These are phyloP conservation scores for Menidia menidia DNA, from an alignment of 2,797 vertebrate species.

Conservation along the genomic window DNA sequence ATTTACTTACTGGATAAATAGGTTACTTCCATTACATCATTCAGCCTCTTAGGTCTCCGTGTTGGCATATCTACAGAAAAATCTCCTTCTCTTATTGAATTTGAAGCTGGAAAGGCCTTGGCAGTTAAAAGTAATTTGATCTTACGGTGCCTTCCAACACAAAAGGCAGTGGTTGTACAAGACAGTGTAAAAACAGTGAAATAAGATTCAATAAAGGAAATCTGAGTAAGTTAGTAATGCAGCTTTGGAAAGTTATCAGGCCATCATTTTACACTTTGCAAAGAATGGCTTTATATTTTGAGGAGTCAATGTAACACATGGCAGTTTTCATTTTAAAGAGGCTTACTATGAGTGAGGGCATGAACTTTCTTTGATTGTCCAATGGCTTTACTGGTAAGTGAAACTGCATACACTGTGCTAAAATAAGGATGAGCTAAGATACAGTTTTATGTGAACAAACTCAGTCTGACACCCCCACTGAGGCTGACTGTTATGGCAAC, in stretches of 20 bases:
- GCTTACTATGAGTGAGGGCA: too few species aligned
- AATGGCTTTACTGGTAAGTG: too few species aligned
- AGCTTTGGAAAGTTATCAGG: constrained; percentile 4
- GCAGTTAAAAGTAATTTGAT: constrained; percentile 12
- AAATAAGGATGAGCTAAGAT: too few species aligned
- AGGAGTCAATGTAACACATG: background rate
- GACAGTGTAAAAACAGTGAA: constrained; percentile 14
- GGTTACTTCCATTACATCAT: constrained; percentile 21
- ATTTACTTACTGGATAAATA: constrained; percentile 25
- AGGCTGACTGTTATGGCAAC: background rate
- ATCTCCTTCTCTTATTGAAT: background rate
- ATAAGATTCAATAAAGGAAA: constrained; percentile 9
- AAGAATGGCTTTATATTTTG: background rate
- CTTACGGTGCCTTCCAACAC: constrained; percentile 17
- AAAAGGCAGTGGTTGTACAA: constrained; percentile 6
- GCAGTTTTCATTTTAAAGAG: too few species aligned
- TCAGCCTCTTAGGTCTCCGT: constrained; percentile 18
- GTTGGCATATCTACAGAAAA: constrained; percentile 25
- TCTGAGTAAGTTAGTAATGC: constrained; percentile 4
- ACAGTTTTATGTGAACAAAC: background rate
- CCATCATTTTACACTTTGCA: background rate
- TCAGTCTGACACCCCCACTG: background rate
- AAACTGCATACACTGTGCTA: too few species aligned
- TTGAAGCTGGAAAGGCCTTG: constrained; percentile 11
- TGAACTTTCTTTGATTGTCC: too few species aligned